Conservation (phyloP, 2,113 vertebrate genomes). For the Acrocephalus arundinaceus region DNA sequence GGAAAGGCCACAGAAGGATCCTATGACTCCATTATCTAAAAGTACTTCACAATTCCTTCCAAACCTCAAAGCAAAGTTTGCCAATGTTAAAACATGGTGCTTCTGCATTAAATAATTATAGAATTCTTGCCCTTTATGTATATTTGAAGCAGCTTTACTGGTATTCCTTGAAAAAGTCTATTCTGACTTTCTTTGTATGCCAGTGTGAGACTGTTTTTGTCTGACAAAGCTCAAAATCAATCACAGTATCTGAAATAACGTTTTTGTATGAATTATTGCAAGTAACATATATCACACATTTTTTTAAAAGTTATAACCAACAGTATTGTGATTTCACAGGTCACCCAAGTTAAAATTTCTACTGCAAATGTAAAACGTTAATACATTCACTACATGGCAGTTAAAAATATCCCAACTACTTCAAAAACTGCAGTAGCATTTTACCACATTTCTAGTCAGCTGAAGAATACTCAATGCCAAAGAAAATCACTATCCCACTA, state of each 20-base stretch:
- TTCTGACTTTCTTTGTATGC: neutral
- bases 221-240: neutral
- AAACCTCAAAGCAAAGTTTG: neutral
- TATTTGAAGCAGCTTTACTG: neutral
- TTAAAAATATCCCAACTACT: neutral
- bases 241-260: neutral
- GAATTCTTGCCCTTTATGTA: neutral
- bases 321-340: neutral
- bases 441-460: neutral
- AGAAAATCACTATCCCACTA: neutral
- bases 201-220: neutral
- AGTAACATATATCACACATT: neutral
- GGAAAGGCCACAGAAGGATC: neutral
- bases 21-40: neutral
- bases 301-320: neutral
- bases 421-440: neutral
- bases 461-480: neutral
- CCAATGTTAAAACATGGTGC: neutral
- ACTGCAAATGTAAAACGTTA: neutral
- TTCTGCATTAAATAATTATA: neutral
- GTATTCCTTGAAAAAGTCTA: neutral
- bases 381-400: neutral
- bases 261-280: neutral
- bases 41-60: neutral
- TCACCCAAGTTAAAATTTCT: neutral